phyloP scores from a whole-genome alignment of 1,140 invertebrate species.

The Aphaenogaster floridana region DNA sequence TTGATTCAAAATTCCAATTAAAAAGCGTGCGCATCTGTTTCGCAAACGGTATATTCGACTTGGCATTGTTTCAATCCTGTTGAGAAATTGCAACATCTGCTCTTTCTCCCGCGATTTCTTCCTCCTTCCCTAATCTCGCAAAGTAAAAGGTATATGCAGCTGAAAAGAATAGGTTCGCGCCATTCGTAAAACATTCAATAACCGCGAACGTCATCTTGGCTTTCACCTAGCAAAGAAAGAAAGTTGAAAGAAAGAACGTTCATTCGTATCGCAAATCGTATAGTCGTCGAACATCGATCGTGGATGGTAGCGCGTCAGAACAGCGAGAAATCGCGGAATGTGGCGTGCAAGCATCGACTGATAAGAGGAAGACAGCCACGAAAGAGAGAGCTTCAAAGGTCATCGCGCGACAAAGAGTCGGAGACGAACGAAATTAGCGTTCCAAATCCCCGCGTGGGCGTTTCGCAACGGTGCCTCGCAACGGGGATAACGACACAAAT shows the following conservation, averaged over 20 bases:
- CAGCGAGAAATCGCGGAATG: constrained; percentile 56
- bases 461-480: constrained; percentile 39
- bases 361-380: constrained; percentile 46
- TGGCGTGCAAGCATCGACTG: constrained; percentile 44
- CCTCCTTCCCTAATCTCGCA: background rate
- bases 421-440: constrained; percentile 41
- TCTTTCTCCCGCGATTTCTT: constrained; percentile 14
- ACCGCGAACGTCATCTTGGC: constrained; percentile 2
- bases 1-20: background rate
- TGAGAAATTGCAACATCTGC: background rate
- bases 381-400: background rate
- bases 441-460: constrained; percentile 57
- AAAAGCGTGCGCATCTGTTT: background rate
- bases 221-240: constrained; percentile 35
- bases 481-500: background rate
- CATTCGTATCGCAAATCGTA: background rate
- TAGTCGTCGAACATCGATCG: constrained; percentile 18
- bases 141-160: background rate
- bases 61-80: constrained; percentile 27
- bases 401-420: constrained; percentile 5
- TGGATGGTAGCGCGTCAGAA: constrained; percentile 52
- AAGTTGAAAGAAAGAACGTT: constrained; percentile 8
- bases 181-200: background rate
- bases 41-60: background rate
- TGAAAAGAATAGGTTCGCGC: background rate